Evolutionary conservation across 2,113 vertebrate species (phyloP).

Genomic region (Podocnemis expansa): DNA sequence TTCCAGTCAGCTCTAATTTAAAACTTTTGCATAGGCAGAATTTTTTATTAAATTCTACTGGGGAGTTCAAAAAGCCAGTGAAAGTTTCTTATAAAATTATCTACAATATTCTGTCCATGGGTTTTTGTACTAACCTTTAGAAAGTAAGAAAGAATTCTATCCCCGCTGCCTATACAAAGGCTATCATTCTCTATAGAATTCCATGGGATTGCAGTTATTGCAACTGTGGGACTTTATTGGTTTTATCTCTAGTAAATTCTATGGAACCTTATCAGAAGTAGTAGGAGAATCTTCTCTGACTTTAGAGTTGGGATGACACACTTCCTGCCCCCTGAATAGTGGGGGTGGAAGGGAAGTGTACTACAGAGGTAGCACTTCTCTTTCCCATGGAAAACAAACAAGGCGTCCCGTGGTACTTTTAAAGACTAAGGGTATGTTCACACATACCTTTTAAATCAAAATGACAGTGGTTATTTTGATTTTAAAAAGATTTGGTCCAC

Average conservation of each 20-base stretch:
- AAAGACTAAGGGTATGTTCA: too few species aligned
- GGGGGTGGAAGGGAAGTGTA: accelerated
- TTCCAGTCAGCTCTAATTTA: neutral
- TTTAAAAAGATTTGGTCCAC: too few species aligned
- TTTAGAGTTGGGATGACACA: neutral
- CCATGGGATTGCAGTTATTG: neutral
- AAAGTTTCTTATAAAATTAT: neutral
- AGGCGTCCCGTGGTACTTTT: too few species aligned
- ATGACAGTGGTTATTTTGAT: too few species aligned
- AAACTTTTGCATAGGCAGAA: neutral
- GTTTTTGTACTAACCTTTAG: neutral
- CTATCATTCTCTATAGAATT: neutral
- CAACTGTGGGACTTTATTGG: neutral
- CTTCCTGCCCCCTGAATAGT: neutral
- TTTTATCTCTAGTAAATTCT: neutral
- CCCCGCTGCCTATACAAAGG: neutral
- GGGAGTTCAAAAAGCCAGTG: neutral
- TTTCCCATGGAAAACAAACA: accelerated
- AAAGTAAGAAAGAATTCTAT: neutral
- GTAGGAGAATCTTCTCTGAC: neutral
- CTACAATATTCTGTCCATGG: neutral
- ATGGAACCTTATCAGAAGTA: neutral
- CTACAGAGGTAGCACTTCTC: neutral
- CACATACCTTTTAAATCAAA: too few species aligned
- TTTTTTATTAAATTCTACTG: neutral